Base-by-base conservation (phyloP, 1,140 invertebrate genomes). In the Zaprionus ornatus region DNA sequence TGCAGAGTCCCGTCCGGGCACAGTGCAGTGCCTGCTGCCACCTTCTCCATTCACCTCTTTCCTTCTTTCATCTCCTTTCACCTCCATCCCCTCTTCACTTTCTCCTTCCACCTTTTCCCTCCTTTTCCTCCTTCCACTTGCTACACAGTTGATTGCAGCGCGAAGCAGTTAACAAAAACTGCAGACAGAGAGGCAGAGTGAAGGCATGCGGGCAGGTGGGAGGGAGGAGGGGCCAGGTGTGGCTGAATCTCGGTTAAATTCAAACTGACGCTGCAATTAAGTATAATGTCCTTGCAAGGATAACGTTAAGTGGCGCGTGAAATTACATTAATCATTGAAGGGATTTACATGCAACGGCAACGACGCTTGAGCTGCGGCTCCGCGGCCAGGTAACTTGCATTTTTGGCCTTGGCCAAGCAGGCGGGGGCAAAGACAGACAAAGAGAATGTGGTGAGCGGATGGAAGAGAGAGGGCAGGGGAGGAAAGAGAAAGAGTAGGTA, bases 271-370 rank as follows among this genome's bases (percentile, higher is more conserved):
- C 79, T 82, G 80, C 90, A 91, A 91, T 91, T 91, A 91, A 91
- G 82, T 83, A 82, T 87, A 91, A 91, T 91, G 85, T 90, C 90
- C 90, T 91, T 91, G 90, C 80, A 82, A 91, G 90, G 82, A 91
- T 91, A 91, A 91, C 83, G 90, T 84, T 91, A 91, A 91, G 90
- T 91, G 82, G 90, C 85, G 90, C 85, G 90, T 91, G 80, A 91
- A 91, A 91, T 91, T 91, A 91, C 90, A 91, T 91, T 91, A 91
- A 91, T 91, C 90, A 91, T 91, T 91, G 83, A 90, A 78, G 80
- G 78, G 83, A 87, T 91, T 91, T 82, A 83, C 85, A 88, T 88
- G 84, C 84, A 87, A 71, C 65, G 50, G 78, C 57, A 63, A 52
- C 56, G 35, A 40, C 56, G 25, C 57, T 29, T 32, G 10, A 72